Conservation (phyloP, 2,888 invertebrate genomes). For the Lottia scabra region DNA sequence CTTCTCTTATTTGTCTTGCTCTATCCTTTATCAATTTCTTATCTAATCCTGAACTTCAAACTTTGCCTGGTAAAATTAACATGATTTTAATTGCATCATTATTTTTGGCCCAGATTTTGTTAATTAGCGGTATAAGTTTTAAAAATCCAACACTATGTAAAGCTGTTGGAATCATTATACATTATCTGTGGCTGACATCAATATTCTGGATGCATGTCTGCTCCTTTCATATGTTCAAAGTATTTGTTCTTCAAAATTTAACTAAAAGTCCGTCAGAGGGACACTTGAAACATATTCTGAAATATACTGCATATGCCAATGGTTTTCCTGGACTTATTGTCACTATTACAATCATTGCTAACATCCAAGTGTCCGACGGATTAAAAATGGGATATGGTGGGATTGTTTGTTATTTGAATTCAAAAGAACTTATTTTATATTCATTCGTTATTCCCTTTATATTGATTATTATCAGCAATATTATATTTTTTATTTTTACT, state of each 20-base stretch:
- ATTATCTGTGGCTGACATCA: constrained; percentile 37
- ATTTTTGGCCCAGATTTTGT: constrained; percentile 33
- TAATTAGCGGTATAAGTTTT: constrained; percentile 24
- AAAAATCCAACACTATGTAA: constrained; percentile 22
- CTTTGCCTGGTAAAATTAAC: constrained; percentile 41
- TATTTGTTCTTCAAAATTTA: constrained; percentile 26
- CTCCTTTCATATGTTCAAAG: constrained; percentile 41
- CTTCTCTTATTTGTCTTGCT: constrained; percentile 30
- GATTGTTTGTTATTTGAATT: constrained; percentile 28
- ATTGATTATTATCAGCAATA: constrained; percentile 36
- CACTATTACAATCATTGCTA: constrained; percentile 6
- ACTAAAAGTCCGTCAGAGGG: neutral
- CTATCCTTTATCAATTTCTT: constrained; percentile 34
- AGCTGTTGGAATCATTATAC: constrained; percentile 32
- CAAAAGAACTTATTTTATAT: constrained; percentile 20
- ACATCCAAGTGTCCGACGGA: constrained; percentile 9
- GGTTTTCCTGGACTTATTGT: neutral
- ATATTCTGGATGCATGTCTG: constrained; percentile 37
- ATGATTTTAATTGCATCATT: constrained; percentile 34
- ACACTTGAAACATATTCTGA: neutral
- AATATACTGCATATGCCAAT: constrained; percentile 12
- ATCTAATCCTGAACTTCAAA: constrained; percentile 28
- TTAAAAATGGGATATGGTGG: constrained; percentile 32
- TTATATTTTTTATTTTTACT: constrained; percentile 37
- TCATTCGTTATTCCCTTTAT: constrained; percentile 41